Base-by-base conservation (phyloP, 1,140 invertebrate genomes). In the Achroia grisella region DNA sequence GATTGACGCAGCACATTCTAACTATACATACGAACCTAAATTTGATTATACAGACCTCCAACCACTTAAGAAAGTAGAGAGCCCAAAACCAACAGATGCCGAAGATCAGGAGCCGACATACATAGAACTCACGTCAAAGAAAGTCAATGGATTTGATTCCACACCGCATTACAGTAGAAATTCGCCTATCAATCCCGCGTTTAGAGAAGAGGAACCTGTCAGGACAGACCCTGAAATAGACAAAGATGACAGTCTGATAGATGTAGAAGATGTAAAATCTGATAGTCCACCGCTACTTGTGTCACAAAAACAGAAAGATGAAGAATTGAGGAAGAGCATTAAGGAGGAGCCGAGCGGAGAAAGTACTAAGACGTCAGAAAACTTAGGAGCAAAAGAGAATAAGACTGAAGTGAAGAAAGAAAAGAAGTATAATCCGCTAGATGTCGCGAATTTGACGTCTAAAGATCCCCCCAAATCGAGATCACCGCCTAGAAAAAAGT, bases 361-460 rank as follows among this genome's bases (percentile, higher is more conserved):
- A 71, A 62, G 48, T 71, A 77, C 62, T 30, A 73, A 39, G 48
- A 40, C 50, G 41, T 32, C 62, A 66, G 72, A 76, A 62, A 67
- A 28, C 11, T 51, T 30, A 58, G 67, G 57, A 58, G 48, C 30
- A 39, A 65, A 54, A 48, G 69, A 81, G 41, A 54, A 10, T 40
- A 76, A 78, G 53, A 66, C 55, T 56, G 75, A 81, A 40, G 56
- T 40, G 15, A 67, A 62, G 34, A 59, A 65, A 31, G 80, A 87
- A 28, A 89, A 89, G 52, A 89, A 89, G 44, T 90, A 90, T 60
- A 91, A 91, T 71, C 90, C 90, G 2, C 62, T 91, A 49, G 90
- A 91, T 56, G 90, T 91, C 5, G 90, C 87, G 33, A 91, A 91
- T 73, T 71, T 92, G 41, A 86, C 90, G 45, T 89, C 90, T 14